Evolutionary conservation across 2,113 vertebrate species (phyloP).

Genomic region (Phyllostomus discolor): DNA sequence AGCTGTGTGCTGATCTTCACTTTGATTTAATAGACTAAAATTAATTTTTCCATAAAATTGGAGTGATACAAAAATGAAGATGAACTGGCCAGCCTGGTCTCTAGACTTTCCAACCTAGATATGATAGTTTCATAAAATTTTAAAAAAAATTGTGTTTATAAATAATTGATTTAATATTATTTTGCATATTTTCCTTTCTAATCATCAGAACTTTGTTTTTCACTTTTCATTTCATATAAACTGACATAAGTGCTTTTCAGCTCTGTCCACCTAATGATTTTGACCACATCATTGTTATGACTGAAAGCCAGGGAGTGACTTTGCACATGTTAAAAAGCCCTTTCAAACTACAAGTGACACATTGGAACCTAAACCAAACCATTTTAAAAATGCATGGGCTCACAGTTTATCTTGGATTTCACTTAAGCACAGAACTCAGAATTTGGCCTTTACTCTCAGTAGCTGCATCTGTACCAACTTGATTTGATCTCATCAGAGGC

Average conservation of each 20-base stretch:
- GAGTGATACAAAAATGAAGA: neutral
- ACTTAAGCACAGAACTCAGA: neutral
- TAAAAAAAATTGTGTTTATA: neutral
- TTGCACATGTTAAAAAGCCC: neutral
- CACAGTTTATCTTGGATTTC: neutral
- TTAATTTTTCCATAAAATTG: neutral
- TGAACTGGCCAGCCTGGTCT: neutral
- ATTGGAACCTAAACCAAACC: neutral
- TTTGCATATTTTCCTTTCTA: neutral
- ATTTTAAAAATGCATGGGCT: neutral
- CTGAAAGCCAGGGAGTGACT: neutral
- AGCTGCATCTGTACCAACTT: neutral
- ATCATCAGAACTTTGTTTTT: neutral
- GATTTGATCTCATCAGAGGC: constrained; percentile 26
- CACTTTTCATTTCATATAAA: neutral
- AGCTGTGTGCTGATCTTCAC: neutral
- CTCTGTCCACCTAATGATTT: neutral
- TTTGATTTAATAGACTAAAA: neutral
- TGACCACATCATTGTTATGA: neutral
- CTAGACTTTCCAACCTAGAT: neutral
- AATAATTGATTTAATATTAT: neutral
- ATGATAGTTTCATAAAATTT: neutral
- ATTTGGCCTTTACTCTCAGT: neutral
- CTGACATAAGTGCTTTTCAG: too few relatives aligned
- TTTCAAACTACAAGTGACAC: neutral